Evolutionary conservation across 2,888 invertebrate genomes (phyloP), one percentile per base, ranked within the genome.

Genomic region (Ischnus inquisitorius): DNA sequence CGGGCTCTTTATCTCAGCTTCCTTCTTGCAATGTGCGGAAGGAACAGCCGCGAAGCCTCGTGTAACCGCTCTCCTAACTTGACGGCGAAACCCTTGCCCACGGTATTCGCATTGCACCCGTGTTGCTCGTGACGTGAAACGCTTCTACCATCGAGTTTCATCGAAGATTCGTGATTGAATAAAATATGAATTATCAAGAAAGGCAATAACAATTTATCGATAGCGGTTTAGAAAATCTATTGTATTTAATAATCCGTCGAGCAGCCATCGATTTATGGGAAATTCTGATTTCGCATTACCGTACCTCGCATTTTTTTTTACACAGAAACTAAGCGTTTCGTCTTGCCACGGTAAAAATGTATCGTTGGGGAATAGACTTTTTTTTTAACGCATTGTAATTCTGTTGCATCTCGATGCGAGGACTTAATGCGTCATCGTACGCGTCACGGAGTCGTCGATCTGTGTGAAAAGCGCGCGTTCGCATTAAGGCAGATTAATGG

Each of bases 401-500:
- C 25, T 22, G 25, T 4, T 57, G 3, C 3, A 25, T 25, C 57
- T n/a, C 3, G 51, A 8, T 16, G 19, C 51, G 51, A 51, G 19
- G 25, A 22, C 62, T 77, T 77, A 68, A 74, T 68, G 77, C 72
- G 72, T 68, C 79, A 83, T 79, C 62, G 57, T 12, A 57, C 19
- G 12, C 67, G 60, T 48, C 46, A 8, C 41, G 54, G 69, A 68
- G 57, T 34, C 62, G 76, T 57, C 57, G 22, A 57, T 57, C 67
- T 72, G 71, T 64, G 78, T 34, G 19, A 16, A 57, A 78, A 57
- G 60, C 28, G 68, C 65, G 68, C 54, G 28, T 54, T 85, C 85
- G 84, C 85, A 89, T 90, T 89, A 89, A 89, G 86, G 87, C 86
- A 89, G 90, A 91, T 90, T 90, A 89, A 90, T 89, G 90, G 88